Evolutionary conservation across 2,113 vertebrate species (phyloP).

Genomic region (Lipophrys pholis): DNA sequence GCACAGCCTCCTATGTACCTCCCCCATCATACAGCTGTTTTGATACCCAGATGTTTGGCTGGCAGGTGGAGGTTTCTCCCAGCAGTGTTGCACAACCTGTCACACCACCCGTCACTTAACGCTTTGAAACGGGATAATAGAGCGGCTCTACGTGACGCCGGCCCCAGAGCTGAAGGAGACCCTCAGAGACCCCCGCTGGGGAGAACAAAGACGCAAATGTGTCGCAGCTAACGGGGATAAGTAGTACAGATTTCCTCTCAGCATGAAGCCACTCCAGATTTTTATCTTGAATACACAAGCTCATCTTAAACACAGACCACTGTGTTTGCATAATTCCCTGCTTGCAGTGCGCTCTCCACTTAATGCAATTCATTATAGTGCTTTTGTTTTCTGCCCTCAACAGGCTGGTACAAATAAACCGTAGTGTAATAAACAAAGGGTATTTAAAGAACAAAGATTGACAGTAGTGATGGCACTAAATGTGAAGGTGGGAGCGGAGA

Average conservation of each 20-base stretch:
- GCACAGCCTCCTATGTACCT: no score
- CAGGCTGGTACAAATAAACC: no score
- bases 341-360: conserved; percentile 36
- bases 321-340: conserved; percentile 37
- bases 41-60: conserved; percentile 30
- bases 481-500: neutral
- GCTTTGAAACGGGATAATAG: conserved; percentile 57
- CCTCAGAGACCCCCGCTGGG: conserved; percentile 62
- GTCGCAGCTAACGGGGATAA: conserved; percentile 68
- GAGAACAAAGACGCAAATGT: conserved; percentile 73
- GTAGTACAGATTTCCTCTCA: conserved; percentile 76
- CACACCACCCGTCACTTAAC: conserved; percentile 41
- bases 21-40: conserved; percentile 17
- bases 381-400: neutral
- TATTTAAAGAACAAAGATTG: no score
- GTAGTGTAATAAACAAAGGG: neutral
- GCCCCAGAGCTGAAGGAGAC: conserved; percentile 52
- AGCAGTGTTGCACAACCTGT: no score
- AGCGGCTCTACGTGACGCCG: conserved; percentile 49
- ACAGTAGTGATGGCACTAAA: neutral
- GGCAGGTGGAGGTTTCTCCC: no score
- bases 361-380: conserved; percentile 27
- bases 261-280: conserved; percentile 63
- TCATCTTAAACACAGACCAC: conserved; percentile 47
- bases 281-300: conserved; percentile 54